A percentile compares a stretch with the other conserved stretches of the same genome.
phyloP scores from a whole-genome alignment of 1,140 invertebrate genomes.

The Drosophila ohnishii region DNA sequence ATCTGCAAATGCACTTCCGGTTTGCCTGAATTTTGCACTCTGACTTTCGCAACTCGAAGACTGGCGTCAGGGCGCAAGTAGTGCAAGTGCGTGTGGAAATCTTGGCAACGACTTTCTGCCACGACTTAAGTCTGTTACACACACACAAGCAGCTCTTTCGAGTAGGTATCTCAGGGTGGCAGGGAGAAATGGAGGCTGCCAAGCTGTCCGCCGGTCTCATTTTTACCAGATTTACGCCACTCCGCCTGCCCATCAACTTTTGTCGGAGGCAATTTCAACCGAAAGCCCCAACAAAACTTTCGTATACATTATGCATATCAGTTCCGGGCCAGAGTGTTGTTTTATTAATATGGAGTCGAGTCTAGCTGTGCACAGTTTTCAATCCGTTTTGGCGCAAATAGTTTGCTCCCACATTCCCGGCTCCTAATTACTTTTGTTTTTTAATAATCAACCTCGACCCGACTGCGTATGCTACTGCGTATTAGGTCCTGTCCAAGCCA shows the following conservation, averaged over 20 bases:
- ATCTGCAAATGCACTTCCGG: slow-evolving; percentile 13
- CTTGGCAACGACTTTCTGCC: slow-evolving; percentile 17
- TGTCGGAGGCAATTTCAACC: slow-evolving; percentile 45
- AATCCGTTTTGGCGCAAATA: slow-evolving; percentile 37
- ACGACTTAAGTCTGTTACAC: slow-evolving; percentile 15
- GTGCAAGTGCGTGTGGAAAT: slow-evolving; percentile 17
- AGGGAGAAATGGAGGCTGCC: not conserved
- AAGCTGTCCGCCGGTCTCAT: slow-evolving; percentile 12
- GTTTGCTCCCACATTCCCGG: slow-evolving; percentile 53
- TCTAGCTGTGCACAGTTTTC: slow-evolving; percentile 59
- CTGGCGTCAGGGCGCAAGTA: slow-evolving; percentile 17
- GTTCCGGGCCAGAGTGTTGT: slow-evolving; percentile 33
- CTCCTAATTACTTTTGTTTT: slow-evolving; percentile 78
- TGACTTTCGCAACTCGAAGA: slow-evolving; percentile 13
- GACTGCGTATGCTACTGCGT: slow-evolving; percentile 56
- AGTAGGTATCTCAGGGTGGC: not conserved
- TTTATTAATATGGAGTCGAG: slow-evolving; percentile 41
- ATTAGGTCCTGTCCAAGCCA: slow-evolving; percentile 43
- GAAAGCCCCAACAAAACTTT: slow-evolving; percentile 45
- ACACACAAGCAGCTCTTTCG: not conserved
- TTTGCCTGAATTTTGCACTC: slow-evolving; percentile 11
- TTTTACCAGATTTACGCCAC: slow-evolving; percentile 54
- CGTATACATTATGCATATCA: slow-evolving; percentile 66
- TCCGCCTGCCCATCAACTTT: slow-evolving; percentile 44
- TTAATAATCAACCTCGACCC: slow-evolving; percentile 76